Base-by-base conservation (phyloP, 2,888 invertebrate species). In the Encarsia formosa region DNA sequence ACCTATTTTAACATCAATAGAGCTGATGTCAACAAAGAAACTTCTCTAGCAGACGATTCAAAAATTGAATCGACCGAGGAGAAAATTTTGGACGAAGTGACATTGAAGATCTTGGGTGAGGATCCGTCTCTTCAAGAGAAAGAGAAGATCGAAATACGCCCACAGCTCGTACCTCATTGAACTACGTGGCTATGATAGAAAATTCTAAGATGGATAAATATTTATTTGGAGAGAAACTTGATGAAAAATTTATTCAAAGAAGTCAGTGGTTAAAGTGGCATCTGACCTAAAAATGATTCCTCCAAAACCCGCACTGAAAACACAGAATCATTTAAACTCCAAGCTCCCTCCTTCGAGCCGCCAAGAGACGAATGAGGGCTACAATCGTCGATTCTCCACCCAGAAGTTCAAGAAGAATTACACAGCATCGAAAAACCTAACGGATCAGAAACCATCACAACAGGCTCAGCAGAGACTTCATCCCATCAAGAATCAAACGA, bases 211-310 rank as follows among this genome's bases (percentile, higher is more conserved):
- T 52, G 31, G 54, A 41, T 20, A 34, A 20, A 18, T 52, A 29
- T 20, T 32, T 58, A 23, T 61, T 59, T 52, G 58, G 57, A 5
- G 57, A 57, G 11, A 48, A 59, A 32, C 31, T 59, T 20, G 42
- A 9, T 55, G 55, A 35, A 61, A 57, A 51, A 31, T 59, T 35
- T 54, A 56, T 32, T 34, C 52, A 13, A 52, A 49, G 29, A 57
- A 59, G 23, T 45, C 46, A 2, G 49, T 56, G 9, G 56, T 54
- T 16, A 58, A 54, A 24, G 37, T 43, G 9, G 49, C 52, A 9
- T 45, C 49, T 38, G 53, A 56, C 29, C 31, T 56, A 31, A 55
- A 59, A 19, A 26, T 43, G 11, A 46, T 39, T 16, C 26, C 29
- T 18, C 24, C 35, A 31, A 52, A 45, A 19, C 44, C 26, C 20